Evolutionary conservation across 2,113 vertebrate genomes (phyloP).

Genomic region (Embiotoca jacksoni): DNA sequence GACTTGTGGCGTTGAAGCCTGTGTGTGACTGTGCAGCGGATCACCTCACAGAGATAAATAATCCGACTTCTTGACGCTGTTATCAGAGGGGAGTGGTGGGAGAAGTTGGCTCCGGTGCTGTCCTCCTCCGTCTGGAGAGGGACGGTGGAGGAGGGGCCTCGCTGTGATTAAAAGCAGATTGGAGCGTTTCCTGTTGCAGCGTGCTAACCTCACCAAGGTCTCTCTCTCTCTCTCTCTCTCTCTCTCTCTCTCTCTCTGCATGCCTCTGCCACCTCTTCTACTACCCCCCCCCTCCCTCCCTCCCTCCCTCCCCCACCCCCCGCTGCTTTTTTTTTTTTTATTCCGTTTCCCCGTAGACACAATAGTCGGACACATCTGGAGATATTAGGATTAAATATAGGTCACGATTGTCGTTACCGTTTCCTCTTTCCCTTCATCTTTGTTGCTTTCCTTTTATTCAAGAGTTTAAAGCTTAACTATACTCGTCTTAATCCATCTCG

Average conservation of each 20-base stretch:
- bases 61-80: conserved; percentile 27
- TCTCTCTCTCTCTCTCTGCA: not conserved
- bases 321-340: conserved; percentile 15
- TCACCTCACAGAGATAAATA: conserved; percentile 17
- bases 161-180: conserved; percentile 93
- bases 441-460: not conserved
- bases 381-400: conserved; percentile 60
- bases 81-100: conserved; percentile 61
- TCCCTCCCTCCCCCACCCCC: conserved; percentile 14
- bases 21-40: conserved; percentile 8
- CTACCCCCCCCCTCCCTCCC: conserved; percentile 41
- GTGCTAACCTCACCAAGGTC: conserved; percentile 73
- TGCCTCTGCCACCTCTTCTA: conserved; percentile 54
- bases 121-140: conserved; percentile 61
- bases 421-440: conserved; percentile 1
- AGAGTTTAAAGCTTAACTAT: not conserved
- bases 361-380: conserved; percentile 75
- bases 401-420: conserved; percentile 8
- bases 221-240: conserved; percentile 7
- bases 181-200: conserved; percentile 89
- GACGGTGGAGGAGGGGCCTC: conserved; percentile 60
- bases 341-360: conserved; percentile 36
- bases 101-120: conserved; percentile 48
- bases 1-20: not conserved
- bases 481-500: not conserved